Evolutionary conservation across 30 jellyfish, hydroid and myxozoan genomes (phyloP).

Genomic region (Rhopilema esculentum): DNA sequence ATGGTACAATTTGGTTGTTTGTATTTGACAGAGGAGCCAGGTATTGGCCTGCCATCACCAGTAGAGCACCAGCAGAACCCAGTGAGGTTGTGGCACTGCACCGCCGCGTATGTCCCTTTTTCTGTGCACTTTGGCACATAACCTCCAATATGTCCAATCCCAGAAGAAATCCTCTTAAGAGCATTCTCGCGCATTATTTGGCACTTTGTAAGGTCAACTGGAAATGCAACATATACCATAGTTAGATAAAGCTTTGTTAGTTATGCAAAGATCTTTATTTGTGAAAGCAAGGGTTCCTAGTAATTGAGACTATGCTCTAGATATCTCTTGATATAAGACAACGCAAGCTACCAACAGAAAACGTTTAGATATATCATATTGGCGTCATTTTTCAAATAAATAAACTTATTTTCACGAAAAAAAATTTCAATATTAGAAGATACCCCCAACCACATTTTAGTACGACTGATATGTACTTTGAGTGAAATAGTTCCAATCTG

Average conservation of each 20-base stretch:
- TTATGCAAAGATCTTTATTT: background rate
- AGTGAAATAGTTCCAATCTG: too few relatives aligned
- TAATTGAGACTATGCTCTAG: too few relatives aligned
- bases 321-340: too few relatives aligned
- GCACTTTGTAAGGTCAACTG: slow-evolving; percentile 60
- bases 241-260: background rate
- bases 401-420: too few relatives aligned
- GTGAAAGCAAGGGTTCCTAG: too few relatives aligned
- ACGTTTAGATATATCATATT: too few relatives aligned
- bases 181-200: slow-evolving; percentile 63
- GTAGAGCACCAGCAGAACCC: slow-evolving; percentile 94
- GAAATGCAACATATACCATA: background rate
- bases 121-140: slow-evolving; percentile 71
- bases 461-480: too few relatives aligned
- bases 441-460: too few relatives aligned
- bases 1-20: slow-evolving; percentile 74
- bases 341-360: too few relatives aligned
- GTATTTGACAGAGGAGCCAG: slow-evolving; percentile 77
- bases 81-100: slow-evolving; percentile 79
- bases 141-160: slow-evolving; percentile 34
- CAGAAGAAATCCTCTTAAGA: slow-evolving; percentile 8
- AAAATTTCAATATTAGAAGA: too few relatives aligned
- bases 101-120: slow-evolving; percentile 58
- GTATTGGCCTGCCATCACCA: slow-evolving; percentile 82
- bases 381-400: too few relatives aligned